Evolutionary conservation across 2,888 invertebrate species (phyloP).

Genomic region (Sarcophaga variegata): DNA sequence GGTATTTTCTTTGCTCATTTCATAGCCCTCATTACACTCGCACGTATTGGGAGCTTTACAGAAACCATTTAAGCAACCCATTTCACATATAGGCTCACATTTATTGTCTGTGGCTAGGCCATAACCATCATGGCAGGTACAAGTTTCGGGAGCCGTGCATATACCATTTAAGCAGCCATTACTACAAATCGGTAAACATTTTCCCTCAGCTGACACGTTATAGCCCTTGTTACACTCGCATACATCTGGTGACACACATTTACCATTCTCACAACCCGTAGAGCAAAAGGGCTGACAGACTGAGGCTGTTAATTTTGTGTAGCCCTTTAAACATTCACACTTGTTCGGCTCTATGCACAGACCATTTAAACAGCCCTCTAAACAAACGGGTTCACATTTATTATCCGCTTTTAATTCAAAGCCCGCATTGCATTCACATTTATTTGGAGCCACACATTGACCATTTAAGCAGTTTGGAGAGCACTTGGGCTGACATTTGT

Average conservation of each 20-base stretch:
- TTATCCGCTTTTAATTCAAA: conserved; percentile 60
- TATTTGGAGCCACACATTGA: conserved; percentile 74
- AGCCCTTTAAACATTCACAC: conserved; percentile 74
- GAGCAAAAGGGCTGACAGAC: conserved; percentile 80
- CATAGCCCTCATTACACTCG: conserved; percentile 51
- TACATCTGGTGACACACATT: conserved; percentile 74
- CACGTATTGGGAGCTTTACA: too few species aligned
- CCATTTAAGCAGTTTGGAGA: conserved; percentile 72
- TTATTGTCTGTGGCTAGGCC: neutral
- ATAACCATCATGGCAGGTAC: conserved; percentile 79
- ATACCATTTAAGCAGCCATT: conserved; percentile 75
- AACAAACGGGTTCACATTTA: conserved; percentile 49
- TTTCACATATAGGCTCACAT: conserved; percentile 26
- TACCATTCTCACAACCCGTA: conserved; percentile 74
- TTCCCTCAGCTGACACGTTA: neutral
- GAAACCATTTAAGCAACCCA: too few species aligned
- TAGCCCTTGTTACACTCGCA: conserved; percentile 75
- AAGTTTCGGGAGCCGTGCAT: conserved; percentile 67
- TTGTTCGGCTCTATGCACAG: conserved; percentile 75
- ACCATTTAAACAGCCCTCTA: conserved; percentile 54
- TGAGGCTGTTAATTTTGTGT: conserved; percentile 23
- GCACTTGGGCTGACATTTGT: conserved; percentile 77
- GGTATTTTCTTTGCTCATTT: neutral
- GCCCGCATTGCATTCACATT: conserved; percentile 72
- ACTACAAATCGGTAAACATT: conserved; percentile 69